These are phyloP conservation scores for Pelmatolapia mariae DNA, from an alignment of 2,113 vertebrate genomes.

Conservation along the genomic window DNA sequence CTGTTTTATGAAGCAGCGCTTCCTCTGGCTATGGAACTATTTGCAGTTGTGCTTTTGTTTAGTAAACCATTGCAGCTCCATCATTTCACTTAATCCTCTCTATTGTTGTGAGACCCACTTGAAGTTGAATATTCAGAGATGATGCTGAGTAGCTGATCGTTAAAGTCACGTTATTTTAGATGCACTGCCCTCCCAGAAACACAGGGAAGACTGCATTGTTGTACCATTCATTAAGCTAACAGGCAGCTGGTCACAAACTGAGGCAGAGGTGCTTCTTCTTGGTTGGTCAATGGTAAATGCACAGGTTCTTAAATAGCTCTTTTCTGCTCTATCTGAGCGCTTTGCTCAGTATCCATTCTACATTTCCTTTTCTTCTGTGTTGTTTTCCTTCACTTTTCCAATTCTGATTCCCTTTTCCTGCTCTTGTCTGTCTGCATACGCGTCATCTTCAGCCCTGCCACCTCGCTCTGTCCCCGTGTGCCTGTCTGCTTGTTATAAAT, in stretches of 20 bases:
- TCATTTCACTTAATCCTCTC: not conserved
- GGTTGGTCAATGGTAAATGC: fast-evolving
- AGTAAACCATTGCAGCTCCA: not conserved
- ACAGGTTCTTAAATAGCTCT: not conserved
- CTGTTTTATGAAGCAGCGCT: not conserved
- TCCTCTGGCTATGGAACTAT: not conserved
- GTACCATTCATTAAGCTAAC: not conserved
- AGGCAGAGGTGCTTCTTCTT: not conserved
- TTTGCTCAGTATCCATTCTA: not conserved
- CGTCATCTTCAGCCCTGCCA: not conserved
- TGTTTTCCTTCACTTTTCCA: not conserved
- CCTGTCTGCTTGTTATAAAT: conserved; percentile 19
- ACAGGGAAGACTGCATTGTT: not conserved
- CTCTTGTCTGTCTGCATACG: not conserved
- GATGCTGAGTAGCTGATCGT: not conserved
- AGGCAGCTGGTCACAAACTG: not conserved
- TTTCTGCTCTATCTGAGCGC: not conserved
- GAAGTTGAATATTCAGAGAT: not conserved
- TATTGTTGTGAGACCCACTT: not conserved
- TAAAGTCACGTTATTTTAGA: not conserved
- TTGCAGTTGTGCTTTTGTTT: not conserved
- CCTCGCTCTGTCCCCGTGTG: not conserved
- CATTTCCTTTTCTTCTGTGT: not conserved
- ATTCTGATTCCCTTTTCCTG: not conserved
- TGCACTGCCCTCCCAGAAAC: not conserved